Percentiles rank a stretch among this genome's conserved stretches.
These are phyloP conservation scores for Hoplodrina ambigua DNA, from an alignment of 2,888 invertebrate genomes.

Conservation along the genomic window DNA sequence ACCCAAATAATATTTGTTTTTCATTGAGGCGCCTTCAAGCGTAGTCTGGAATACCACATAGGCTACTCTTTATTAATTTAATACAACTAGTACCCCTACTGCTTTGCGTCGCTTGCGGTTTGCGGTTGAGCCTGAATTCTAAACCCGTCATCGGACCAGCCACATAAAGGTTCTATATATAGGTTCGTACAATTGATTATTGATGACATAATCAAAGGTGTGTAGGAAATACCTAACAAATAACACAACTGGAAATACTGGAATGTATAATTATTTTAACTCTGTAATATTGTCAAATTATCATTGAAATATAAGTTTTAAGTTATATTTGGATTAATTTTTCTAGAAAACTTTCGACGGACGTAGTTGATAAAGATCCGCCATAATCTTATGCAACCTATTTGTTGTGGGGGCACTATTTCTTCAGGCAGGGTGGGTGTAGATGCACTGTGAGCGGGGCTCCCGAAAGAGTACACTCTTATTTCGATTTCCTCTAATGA, in stretches of 20 bases:
- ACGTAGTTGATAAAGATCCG: conserved; percentile 52
- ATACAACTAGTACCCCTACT: too few relatives aligned
- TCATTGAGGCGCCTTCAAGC: too few relatives aligned
- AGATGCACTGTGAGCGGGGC: conserved; percentile 64
- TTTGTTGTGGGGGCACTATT: conserved; percentile 71
- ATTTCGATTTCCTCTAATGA: conserved; percentile 83
- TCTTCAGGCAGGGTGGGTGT: conserved; percentile 58
- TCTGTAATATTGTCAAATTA: not conserved
- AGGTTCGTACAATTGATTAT: not conserved
- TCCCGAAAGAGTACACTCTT: conserved; percentile 82
- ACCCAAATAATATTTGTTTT: too few relatives aligned
- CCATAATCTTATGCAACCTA: conserved; percentile 71
- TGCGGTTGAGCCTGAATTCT: too few relatives aligned
- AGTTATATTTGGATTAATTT: conserved; percentile 28
- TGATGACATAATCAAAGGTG: not conserved
- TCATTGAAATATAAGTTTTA: conserved; percentile 2
- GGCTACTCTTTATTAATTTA: too few relatives aligned
- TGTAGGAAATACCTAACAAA: not conserved
- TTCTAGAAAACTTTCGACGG: conserved; percentile 33
- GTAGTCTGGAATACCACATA: too few relatives aligned
- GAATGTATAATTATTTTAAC: not conserved
- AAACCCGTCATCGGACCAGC: too few relatives aligned
- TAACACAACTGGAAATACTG: not conserved
- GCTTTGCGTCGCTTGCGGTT: too few relatives aligned
- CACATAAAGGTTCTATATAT: too few relatives aligned